Evolutionary conservation across 2,113 vertebrate genomes (phyloP), one percentile per base, ranked within the genome.

Genomic region (Himantopus leucocephalus): DNA sequence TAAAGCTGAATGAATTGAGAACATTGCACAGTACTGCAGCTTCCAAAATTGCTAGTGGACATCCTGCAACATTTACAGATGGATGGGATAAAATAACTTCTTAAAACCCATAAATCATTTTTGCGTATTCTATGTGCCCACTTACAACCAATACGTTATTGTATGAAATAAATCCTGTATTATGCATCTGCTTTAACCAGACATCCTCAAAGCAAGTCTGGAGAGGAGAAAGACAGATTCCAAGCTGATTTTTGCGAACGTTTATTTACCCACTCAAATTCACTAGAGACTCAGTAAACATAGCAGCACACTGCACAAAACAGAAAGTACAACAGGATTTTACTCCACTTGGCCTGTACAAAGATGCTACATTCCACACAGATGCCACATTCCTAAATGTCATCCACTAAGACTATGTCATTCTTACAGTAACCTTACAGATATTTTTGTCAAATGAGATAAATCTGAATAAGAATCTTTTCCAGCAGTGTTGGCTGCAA

Each of bases 221-320:
- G 62, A 96, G 79, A 75, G 85, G 72, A 80, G 94, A 94, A 97
- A 71, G 87, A 53, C 67, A 95, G 59, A 90, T 67, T 88, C 74
- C 72, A 93, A 88, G 19, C 50, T 48, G 17, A 63, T 77, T 59
- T 90, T 92, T 77, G 85, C 60, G 76, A 96, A 95, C 27, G 67
- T 92, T 96, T 79, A 79, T 87, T 94, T 97, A 96, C 39, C 48
- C 56, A 82, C 53, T 85, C 58, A 78, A 60, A 91, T 39, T 94
- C 79, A 84, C 77, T 93, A 96, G 35, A 96, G 81, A 95, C 76
- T 96, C 52, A 76, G 86, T 92, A 96, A 97, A 91, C 64, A 89
- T 37, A 97, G 71, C 88, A 88, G 71, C 79, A 76, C 62, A 72
- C 17, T 82, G 62, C 84, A 86, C 5, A 60, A 80, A 94, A 94